phyloP scores from a whole-genome alignment of 2,888 invertebrate species.

The Hydriomena furcata region DNA sequence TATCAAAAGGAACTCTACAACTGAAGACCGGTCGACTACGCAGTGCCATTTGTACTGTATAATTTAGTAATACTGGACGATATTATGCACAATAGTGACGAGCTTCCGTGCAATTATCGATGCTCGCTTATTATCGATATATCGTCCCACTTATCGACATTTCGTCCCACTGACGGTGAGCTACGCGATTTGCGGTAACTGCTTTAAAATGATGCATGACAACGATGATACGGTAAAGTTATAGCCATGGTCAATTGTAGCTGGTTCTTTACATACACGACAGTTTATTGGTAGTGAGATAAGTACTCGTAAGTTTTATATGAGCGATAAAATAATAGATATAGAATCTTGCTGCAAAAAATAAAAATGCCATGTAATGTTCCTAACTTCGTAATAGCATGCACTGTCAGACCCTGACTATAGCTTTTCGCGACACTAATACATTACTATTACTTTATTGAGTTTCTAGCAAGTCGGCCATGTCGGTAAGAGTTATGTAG shows the following conservation, averaged over 20 bases:
- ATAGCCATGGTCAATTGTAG: neutral
- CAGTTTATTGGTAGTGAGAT: neutral
- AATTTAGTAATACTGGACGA: slow-evolving; percentile 73
- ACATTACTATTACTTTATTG: neutral
- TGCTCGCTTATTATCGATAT: slow-evolving; percentile 61
- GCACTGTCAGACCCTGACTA: too few species aligned
- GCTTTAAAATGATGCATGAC: slow-evolving; percentile 65
- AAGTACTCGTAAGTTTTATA: too few species aligned
- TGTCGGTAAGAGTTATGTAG: too few species aligned
- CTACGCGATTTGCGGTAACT: slow-evolving; percentile 69
- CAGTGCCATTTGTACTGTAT: slow-evolving; percentile 49
- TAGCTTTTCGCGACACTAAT: too few species aligned
- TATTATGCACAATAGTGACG: slow-evolving; percentile 76
- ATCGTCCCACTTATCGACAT: slow-evolving; percentile 49
- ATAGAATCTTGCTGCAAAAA: too few species aligned
- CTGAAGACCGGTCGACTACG: slow-evolving; percentile 48
- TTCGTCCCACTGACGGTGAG: slow-evolving; percentile 39
- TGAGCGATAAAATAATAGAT: too few species aligned
- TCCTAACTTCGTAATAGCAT: too few species aligned
- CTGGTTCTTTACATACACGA: neutral
- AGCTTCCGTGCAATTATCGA: slow-evolving; percentile 72
- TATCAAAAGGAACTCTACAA: slow-evolving; percentile 10
- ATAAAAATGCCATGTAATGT: too few species aligned
- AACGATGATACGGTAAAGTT: slow-evolving; percentile 35
- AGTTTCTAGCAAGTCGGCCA: too few species aligned